Percentiles rank a stretch among this genome's conserved stretches.
These are phyloP conservation scores for Drosophila colorata DNA, from an alignment of 2,888 invertebrate genomes.

Conservation along the genomic window DNA sequence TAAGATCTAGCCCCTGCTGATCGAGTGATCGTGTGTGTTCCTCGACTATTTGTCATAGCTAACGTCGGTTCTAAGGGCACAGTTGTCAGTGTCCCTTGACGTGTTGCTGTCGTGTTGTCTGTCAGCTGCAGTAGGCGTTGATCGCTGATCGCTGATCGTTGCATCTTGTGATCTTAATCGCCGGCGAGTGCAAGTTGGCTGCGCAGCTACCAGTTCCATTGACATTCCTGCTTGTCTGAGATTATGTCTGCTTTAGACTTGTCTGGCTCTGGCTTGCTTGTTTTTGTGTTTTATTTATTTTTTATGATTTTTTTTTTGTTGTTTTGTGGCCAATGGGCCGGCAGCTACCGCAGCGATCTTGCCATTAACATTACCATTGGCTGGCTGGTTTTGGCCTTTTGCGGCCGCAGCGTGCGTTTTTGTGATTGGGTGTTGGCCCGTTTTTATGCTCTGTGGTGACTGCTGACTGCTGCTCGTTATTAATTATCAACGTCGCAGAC, in stretches of 20 bases:
- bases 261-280: conserved; percentile 28
- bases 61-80: conserved; percentile 50
- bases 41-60: conserved; percentile 14
- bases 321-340: conserved; percentile 46
- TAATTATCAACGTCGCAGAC: conserved; percentile 69
- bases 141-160: conserved; percentile 21
- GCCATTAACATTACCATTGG: conserved; percentile 71
- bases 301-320: conserved; percentile 25
- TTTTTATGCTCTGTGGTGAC: conserved; percentile 70
- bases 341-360: conserved; percentile 50
- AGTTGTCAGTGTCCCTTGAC: conserved; percentile 53
- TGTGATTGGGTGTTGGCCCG: conserved; percentile 73
- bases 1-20: no score
- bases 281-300: conserved; percentile 15
- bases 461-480: conserved; percentile 53
- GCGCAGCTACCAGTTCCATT: conserved; percentile 35
- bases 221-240: conserved; percentile 81
- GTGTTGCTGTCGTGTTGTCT: conserved; percentile 70
- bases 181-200: conserved; percentile 8
- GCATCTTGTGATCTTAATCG: conserved; percentile 66
- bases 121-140: conserved; percentile 53
- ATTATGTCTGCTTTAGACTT: conserved; percentile 78
- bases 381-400: conserved; percentile 51
- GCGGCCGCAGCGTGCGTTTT: conserved; percentile 41
- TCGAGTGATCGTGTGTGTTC: neutral